Percentiles rank a stretch among this genome's conserved stretches.
Conservation (phyloP, 2,888 invertebrate species). For the Cyaniris semiargus region DNA sequence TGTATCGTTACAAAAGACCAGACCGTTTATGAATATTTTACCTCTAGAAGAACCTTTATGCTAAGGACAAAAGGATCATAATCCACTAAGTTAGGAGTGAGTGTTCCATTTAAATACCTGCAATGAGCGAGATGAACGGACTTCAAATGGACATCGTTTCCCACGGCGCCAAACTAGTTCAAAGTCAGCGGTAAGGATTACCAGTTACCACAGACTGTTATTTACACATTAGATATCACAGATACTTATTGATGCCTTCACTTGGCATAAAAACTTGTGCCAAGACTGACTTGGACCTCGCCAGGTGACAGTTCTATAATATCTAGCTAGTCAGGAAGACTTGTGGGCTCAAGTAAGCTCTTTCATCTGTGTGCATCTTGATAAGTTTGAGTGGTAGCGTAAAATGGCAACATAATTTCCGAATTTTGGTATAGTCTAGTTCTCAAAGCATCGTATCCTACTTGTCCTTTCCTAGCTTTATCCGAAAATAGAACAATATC, state of each 20-base stretch:
- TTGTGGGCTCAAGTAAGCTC: no score
- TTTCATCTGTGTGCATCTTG: no score
- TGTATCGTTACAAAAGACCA: slow-evolving; percentile 45
- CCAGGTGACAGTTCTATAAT: background rate
- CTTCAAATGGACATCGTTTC: slow-evolving; percentile 40
- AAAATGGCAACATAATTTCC: no score
- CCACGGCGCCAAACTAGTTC: slow-evolving; percentile 47
- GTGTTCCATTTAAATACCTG: slow-evolving; percentile 40
- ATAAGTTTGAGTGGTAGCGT: no score
- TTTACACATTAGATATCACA: background rate
- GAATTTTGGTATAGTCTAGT: no score
- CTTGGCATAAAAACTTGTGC: background rate
- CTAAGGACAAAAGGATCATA: background rate
- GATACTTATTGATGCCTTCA: background rate
- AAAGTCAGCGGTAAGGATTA: slow-evolving; percentile 44
- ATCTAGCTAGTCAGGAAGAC: background rate
- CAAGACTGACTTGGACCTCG: background rate
- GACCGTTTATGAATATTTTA: background rate
- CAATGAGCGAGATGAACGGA: slow-evolving; percentile 35
- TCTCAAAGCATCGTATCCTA: no score
- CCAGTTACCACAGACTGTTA: slow-evolving; percentile 37
- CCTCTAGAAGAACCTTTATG: background rate
- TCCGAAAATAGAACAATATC: no score
- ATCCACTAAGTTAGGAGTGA: background rate
- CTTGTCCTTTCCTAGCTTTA: no score